Conservation (phyloP, 2,113 vertebrate species). For the Phylloscopus trochilus region DNA sequence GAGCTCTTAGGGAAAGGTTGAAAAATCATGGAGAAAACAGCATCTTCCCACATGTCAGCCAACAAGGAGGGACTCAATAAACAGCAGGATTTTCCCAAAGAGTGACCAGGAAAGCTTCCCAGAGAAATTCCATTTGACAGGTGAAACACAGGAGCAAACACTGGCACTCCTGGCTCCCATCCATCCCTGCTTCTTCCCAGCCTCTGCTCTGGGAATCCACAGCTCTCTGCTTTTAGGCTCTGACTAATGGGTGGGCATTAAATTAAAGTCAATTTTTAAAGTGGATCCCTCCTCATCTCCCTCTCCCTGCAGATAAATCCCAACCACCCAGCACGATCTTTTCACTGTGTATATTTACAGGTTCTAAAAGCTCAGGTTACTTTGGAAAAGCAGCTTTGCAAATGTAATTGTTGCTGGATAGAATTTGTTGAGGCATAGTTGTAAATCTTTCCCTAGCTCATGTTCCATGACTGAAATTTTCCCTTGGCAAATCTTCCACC, state of each 20-base stretch:
- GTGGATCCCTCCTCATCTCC: background rate
- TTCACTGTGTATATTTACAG: background rate
- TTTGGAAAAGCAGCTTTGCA: background rate
- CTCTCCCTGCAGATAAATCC: background rate
- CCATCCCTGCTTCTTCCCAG: background rate
- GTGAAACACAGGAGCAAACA: background rate
- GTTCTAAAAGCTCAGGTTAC: background rate
- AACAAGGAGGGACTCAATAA: background rate
- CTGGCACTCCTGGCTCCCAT: background rate
- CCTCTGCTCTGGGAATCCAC: background rate
- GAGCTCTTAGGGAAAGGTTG: background rate
- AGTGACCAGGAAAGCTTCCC: background rate
- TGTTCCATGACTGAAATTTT: background rate
- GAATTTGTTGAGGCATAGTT: background rate
- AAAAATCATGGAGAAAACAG: background rate
- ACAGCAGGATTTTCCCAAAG: background rate
- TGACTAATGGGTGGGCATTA: constrained; percentile 24
- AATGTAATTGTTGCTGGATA: background rate
- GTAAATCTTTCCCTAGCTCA: background rate
- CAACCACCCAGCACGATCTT: background rate
- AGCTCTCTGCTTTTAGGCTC: constrained; percentile 54
- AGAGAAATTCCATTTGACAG: background rate
- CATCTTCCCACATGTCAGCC: background rate
- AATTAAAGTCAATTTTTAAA: background rate
- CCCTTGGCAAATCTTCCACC: background rate